A percentile compares a stretch with the other conserved stretches of the same genome.
Conservation (phyloP, 2,797 vertebrate species). For the Mormyrops boulengeri region DNA sequence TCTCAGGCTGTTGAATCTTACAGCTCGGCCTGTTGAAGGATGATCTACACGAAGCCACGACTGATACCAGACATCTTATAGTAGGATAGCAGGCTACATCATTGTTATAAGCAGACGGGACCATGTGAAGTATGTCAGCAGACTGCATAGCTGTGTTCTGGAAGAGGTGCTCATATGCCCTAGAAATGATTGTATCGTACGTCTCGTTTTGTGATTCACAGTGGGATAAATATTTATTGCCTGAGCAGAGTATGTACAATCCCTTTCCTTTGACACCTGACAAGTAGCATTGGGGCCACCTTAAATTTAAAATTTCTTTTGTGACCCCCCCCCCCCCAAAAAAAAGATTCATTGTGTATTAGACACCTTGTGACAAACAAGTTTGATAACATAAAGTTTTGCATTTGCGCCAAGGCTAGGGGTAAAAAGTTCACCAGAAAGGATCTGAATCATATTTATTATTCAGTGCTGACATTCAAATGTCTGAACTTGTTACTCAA, state of each 20-base stretch:
- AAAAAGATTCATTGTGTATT: not conserved
- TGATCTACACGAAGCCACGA: not conserved
- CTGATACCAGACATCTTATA: not conserved
- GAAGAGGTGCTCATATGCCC: not conserved
- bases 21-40: not conserved
- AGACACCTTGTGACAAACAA: not conserved
- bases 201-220: not conserved
- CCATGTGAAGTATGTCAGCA: not conserved
- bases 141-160: not conserved
- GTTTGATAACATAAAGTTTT: not conserved
- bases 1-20: not conserved
- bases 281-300: not conserved
- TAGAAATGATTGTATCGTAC: not conserved
- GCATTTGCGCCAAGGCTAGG: not conserved
- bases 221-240: not conserved
- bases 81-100: not conserved
- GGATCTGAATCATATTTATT: constrained; percentile 4
- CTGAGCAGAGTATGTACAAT: not conserved
- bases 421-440: not conserved
- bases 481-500: not conserved
- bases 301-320: not conserved
- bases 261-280: not conserved
- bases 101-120: not conserved
- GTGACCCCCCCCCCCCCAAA: not conserved
- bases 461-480: not conserved